phyloP scores from a whole-genome alignment of 2,888 invertebrate species.

The Dermolepida albohirtum region DNA sequence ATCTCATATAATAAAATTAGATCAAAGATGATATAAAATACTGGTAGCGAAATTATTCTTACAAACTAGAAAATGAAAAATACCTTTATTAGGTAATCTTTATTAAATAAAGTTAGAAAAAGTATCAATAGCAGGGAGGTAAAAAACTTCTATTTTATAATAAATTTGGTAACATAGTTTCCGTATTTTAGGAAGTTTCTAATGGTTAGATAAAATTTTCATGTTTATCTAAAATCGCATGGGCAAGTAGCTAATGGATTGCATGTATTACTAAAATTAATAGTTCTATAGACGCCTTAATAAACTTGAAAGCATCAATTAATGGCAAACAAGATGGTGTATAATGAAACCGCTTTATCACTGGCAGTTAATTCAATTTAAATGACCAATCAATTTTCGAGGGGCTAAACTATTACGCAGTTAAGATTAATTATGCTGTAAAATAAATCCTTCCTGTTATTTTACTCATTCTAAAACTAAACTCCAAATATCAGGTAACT shows the following conservation, averaged over 20 bases:
- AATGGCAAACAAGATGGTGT: slow-evolving; percentile 11
- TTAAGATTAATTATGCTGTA: slow-evolving; percentile 7
- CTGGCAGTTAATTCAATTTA: slow-evolving; percentile 7
- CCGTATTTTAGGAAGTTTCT: too few relatives aligned
- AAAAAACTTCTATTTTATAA: too few relatives aligned
- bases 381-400: slow-evolving; percentile 19
- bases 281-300: slow-evolving; percentile 1
- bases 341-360: slow-evolving; percentile 12
- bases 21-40: too few relatives aligned
- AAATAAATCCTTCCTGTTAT: not conserved
- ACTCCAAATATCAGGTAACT: not conserved
- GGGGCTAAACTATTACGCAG: not conserved
- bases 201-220: too few relatives aligned
- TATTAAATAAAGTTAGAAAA: too few relatives aligned
- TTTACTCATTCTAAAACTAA: slow-evolving; percentile 7
- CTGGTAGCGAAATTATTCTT: too few relatives aligned
- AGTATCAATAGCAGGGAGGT: too few relatives aligned
- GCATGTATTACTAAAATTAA: slow-evolving; percentile 7
- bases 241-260: not conserved
- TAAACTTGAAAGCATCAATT: slow-evolving; percentile 15
- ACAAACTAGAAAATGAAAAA: too few relatives aligned
- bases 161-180: too few relatives aligned
- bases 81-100: too few relatives aligned
- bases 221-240: too few relatives aligned
- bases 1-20: too few relatives aligned